Conservation (phyloP, 1,140 invertebrate species). For the Trichonephila clavata region DNA sequence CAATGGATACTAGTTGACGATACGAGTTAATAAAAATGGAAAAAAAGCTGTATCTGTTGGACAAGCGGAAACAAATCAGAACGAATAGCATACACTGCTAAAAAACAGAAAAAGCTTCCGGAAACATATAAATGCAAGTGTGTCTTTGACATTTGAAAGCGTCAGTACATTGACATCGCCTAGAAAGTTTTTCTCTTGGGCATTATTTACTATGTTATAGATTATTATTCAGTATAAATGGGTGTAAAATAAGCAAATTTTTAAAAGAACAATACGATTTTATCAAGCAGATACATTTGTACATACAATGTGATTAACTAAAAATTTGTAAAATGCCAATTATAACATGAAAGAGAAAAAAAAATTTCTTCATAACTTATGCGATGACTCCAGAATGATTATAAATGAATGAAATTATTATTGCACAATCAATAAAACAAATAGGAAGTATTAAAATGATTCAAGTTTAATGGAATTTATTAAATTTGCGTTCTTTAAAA, state of each 20-base stretch:
- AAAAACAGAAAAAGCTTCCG: slow-evolving; percentile 5
- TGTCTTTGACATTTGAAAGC: not conserved
- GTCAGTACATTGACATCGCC: slow-evolving; percentile 19
- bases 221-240: not conserved
- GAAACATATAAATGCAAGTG: not conserved
- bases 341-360: too few relatives aligned
- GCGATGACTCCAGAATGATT: too few relatives aligned
- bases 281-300: not conserved
- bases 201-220: not conserved
- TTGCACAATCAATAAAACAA: too few relatives aligned
- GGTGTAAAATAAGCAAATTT: not conserved
- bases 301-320: too few relatives aligned
- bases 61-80: slow-evolving; percentile 26
- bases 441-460: too few relatives aligned
- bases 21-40: not conserved
- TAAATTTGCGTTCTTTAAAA: too few relatives aligned
- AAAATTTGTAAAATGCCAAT: too few relatives aligned
- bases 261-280: not conserved
- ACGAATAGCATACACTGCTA: not conserved
- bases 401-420: too few relatives aligned
- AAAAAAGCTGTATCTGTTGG: not conserved
- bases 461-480: too few relatives aligned
- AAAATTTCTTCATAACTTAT: too few relatives aligned
- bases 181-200: not conserved
- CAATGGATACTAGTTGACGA: not conserved